Evolutionary conservation across 1,140 invertebrate species (phyloP), one percentile per base, ranked within the genome.

Genomic region (Scylla paramamosain): DNA sequence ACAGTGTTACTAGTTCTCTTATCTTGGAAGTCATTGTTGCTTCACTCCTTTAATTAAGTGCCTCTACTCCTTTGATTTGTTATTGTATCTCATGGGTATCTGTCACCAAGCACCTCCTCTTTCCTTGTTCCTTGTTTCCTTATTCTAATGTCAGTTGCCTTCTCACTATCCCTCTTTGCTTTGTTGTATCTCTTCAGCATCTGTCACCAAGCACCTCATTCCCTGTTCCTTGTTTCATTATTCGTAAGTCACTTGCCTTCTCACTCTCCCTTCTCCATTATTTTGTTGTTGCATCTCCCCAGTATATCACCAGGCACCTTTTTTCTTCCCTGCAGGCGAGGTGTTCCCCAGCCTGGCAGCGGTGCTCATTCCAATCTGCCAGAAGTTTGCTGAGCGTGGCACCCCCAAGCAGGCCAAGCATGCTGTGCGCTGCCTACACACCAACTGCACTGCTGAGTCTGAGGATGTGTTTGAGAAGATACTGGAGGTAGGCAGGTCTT

Each of bases 351-450:
- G 98, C 67, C 97, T 98, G 82, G 98, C 98, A 97, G 97, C 98
- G 39, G 97, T 97, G 93, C 97, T 99, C 96, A 98, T 98, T 32
- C 98, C 98, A 2, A 98, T 99, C 77, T 99, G 99, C 96, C 98
- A 98, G 96, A 98, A 98, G 45, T 98, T 99, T 96, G 98, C 98
- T 0, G 98, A 98, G 96, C 98, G 98, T 39, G 99, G 99, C 6
- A 99, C 98, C 3, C 98, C 98, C 0, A 99, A 99, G 97, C 99
- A 99, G 97, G 99, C 99, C 0, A 99, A 99, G 97, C 99, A 99
- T 96, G 99, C 99, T 7, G 98, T 99, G 48, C 98, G 98, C 95
- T 99, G 99, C 97, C 98, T 99, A 82, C 99, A 98, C 96, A 98
- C 98, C 96, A 52, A 98, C 98, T 87, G 94, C 96, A 98, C 98